Evolutionary conservation across 2,113 vertebrate species (phyloP).

Genomic region (Lampris megalopsis): DNA sequence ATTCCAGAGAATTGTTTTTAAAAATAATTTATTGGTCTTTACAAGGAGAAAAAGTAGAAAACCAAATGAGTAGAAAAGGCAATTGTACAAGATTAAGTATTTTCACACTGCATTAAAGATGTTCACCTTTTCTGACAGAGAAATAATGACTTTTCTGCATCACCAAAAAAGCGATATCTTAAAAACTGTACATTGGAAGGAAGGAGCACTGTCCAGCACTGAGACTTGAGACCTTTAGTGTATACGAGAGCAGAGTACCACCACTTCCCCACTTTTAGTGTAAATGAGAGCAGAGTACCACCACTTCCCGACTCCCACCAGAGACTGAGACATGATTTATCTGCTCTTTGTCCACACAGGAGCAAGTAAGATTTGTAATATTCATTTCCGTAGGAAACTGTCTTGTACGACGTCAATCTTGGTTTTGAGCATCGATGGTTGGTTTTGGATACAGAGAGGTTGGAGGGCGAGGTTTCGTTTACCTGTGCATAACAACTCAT

Average conservation of each 20-base stretch:
- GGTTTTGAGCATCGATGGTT: constrained; percentile 26
- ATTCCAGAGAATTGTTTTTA: constrained; percentile 60
- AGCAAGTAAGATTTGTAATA: constrained; percentile 43
- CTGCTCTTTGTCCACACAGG: constrained; percentile 24
- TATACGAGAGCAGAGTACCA: constrained; percentile 29
- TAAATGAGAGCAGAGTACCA: constrained; percentile 29
- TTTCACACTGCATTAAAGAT: constrained; percentile 79
- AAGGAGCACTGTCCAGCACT: constrained; percentile 14
- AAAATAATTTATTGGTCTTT: constrained; percentile 88
- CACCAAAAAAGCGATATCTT: constrained; percentile 45
- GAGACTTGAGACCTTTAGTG: constrained; percentile 17
- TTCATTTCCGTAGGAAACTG: constrained; percentile 72
- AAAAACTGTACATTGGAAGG: constrained; percentile 58
- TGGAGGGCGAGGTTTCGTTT: background rate
- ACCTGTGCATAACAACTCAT: constrained; percentile 43
- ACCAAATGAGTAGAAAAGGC: constrained; percentile 80
- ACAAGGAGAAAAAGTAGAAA: constrained; percentile 80
- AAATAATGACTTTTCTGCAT: constrained; percentile 34
- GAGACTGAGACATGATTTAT: background rate
- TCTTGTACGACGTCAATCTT: constrained; percentile 48
- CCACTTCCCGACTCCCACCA: background rate
- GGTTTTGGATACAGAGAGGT: constrained; percentile 15
- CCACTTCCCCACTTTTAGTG: constrained; percentile 5
- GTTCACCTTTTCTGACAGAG: constrained; percentile 40
- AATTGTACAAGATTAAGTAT: constrained; percentile 77